Base-by-base conservation (phyloP, 2,888 invertebrate species). In the Drosophila phalerata region DNA sequence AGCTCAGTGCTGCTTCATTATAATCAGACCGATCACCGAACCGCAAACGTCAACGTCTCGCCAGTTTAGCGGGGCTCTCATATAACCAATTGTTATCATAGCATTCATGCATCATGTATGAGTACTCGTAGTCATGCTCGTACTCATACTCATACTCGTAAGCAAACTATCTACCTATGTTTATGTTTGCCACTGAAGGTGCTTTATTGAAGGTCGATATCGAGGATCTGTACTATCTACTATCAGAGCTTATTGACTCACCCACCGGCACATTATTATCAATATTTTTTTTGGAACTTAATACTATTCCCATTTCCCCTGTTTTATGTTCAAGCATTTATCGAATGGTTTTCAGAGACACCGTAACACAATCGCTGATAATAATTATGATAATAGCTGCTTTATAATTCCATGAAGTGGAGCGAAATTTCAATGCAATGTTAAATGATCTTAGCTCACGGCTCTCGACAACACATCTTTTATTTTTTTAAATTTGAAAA, bases 1-100 rank as follows among this genome's bases (percentile, higher is more conserved):
- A 34, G 32, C 2, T 30, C 47, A 52, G 22, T 32, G 38, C 49
- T 51, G 22, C 52, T 65, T 47, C 30, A 45, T 32, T 63, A 51
- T 53, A 62, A 51, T 4, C 43, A 25, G 32, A 48, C 25, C 60
- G 40, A 58, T 56, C 49, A 73, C 13, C 71, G 67, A 56, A 71
- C 73, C 68, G 58, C 71, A 72, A 61, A 73, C 75, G 52, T 49
- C 69, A 47, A 51, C 73, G 73, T 73, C 73, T 62, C 62, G 73
- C 53, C 73, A 52, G 11, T 28, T 37, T 25, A 47, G 22, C 42
- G 37, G 43, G 32, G 40, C 25, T 57, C 77, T 74, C 77, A 53
- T 28, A 61, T 72, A 66, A 57, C 72, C 43, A 40, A 11, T 45
- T 70, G 73, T 74, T 72, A 66, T 74, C 52, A 65, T 73, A 65